Evolutionary conservation across 53 echinoderm and acorn worm genomes (phyloP), one percentile per base, ranked within the genome.

Genomic region (Stichopus horrens): DNA sequence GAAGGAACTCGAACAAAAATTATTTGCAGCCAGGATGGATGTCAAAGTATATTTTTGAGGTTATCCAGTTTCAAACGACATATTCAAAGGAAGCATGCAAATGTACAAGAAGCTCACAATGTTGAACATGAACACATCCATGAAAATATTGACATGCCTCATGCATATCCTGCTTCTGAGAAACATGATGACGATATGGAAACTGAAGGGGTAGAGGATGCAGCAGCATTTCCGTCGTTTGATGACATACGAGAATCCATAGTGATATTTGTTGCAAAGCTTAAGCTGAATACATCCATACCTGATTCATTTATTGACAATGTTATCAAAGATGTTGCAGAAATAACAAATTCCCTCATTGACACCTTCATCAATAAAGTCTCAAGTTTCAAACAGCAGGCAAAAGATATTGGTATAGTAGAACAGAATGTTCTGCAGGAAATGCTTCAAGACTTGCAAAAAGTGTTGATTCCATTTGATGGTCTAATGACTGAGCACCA

Each of bases 231-330:
- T 73, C 74, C n/a, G 22, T 73, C 74, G 0, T 37, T 37, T 37
- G 37, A 2, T 37, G 37, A 37, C 37, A 37, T 37, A 37, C 37
- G 76, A 76, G 76, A 76, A 51, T 76, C 76, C 37, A 76, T 76
- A 6, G 76, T 76, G 23, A 8, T 76, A 23, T 76, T 76, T 76
- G 76, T 76, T 21, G 76, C 76, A 76, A 76, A 76, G 76, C 76
- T 76, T 23, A 76, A 76, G 52, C 52, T 76, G 76, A 76, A 76
- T 76, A 23, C 76, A 51, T 76, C 76, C 76, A 76, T 76, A 22
- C 23, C 76, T 76, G 76, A 76, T 76, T 76, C 76, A 76, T 76
- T 76, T 37, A 76, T 76, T 76, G 76, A 76, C 37, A 76, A 52
- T 76, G 76, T 76, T 37, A 37, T 37, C 37, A 37, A 37, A 37